A percentile compares a stretch with the other conserved stretches of the same genome.
Evolutionary conservation across 1,140 invertebrate species (phyloP).

Genomic region (Oedothorax gibbosus): DNA sequence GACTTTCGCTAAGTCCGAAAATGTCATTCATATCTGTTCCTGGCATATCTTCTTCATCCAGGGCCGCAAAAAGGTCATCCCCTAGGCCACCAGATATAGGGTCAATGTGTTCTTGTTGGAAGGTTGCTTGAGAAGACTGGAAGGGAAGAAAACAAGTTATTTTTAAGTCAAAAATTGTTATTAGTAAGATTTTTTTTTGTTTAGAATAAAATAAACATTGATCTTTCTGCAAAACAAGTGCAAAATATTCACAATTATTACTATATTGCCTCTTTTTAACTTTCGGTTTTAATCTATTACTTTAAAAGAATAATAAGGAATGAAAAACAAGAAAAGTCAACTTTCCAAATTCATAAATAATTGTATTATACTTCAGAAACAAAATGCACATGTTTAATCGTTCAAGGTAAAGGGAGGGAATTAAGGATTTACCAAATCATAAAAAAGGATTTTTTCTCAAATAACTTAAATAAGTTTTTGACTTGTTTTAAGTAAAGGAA

Average conservation of each 20-base stretch:
- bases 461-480: no score
- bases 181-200: background rate
- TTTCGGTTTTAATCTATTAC: no score
- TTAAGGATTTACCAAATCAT: no score
- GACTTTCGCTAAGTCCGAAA: slow-evolving; percentile 49
- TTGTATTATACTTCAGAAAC: no score
- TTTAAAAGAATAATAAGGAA: no score
- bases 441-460: no score
- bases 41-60: slow-evolving; percentile 63
- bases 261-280: background rate
- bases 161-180: background rate
- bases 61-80: slow-evolving; percentile 47
- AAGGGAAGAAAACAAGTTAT: slow-evolving; percentile 62
- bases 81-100: slow-evolving; percentile 35
- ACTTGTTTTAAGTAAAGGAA: no score
- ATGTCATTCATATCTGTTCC: slow-evolving; percentile 50
- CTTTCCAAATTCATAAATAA: no score
- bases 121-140: slow-evolving; percentile 84
- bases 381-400: no score
- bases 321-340: no score
- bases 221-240: background rate
- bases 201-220: slow-evolving; percentile 1
- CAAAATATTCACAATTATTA: background rate
- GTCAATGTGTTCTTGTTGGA: slow-evolving; percentile 58
- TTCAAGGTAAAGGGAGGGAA: no score